These are phyloP conservation scores for Halotydeus destructor DNA, from an alignment of 1,140 invertebrate genomes.

Conservation along the genomic window DNA sequence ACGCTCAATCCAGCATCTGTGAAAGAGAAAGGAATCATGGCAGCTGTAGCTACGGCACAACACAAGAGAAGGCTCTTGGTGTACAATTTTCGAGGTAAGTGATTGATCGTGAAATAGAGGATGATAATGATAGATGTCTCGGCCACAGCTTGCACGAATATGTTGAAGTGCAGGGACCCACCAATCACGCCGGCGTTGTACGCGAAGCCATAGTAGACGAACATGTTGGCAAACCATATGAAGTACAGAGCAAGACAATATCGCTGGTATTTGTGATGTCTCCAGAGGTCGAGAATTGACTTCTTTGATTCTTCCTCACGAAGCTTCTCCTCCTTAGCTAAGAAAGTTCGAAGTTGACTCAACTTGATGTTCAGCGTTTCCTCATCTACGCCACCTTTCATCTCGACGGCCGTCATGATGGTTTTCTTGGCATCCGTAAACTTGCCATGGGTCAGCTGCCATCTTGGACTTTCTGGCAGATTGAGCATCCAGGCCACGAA, in stretches of 20 bases:
- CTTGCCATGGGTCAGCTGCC: constrained; percentile 6
- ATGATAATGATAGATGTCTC: too few species aligned
- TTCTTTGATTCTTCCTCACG: constrained; percentile 2
- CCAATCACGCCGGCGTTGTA: constrained; percentile 52
- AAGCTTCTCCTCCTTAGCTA: too few species aligned
- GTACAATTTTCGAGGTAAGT: too few species aligned
- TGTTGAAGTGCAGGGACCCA: constrained; percentile 50
- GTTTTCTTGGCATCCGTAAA: constrained; percentile 1
- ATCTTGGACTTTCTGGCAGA: too few species aligned
- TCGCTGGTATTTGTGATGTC: constrained; percentile 11
- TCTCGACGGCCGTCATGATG: constrained; percentile 2
- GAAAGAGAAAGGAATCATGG: too few species aligned
- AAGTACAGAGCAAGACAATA: constrained; percentile 15
- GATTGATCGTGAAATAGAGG: too few species aligned
- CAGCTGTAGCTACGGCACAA: too few species aligned
- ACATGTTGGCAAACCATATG: constrained; percentile 41
- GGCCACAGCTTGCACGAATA: constrained; percentile 46
- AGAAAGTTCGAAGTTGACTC: too few species aligned
- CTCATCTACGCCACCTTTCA: too few species aligned
- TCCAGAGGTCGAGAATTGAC: constrained; percentile 12
- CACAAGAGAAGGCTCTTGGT: too few species aligned
- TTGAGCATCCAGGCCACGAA: neutral
- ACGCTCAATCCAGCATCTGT: too few species aligned
- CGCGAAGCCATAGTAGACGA: constrained; percentile 58
- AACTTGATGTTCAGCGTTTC: too few species aligned